A percentile compares a stretch with the other conserved stretches of the same genome.
Conservation (phyloP, 2,888 invertebrate species). For the Leptinotarsa juncta region DNA sequence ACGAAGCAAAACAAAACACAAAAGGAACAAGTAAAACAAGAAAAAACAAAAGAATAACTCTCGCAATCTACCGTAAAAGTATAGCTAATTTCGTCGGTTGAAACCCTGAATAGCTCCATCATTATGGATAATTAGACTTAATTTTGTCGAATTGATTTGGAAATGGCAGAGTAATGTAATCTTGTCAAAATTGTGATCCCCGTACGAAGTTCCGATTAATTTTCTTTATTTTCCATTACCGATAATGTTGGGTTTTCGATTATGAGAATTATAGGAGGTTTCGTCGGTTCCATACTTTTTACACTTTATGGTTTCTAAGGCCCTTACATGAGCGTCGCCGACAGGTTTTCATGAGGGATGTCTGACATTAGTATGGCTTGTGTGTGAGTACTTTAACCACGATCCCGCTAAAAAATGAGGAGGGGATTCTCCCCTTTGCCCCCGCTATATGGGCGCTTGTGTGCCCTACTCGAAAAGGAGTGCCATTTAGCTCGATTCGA, state of each 20-base stretch:
- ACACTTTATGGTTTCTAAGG: conserved; percentile 18
- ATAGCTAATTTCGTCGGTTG: conserved; percentile 47
- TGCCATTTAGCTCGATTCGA: conserved; percentile 33
- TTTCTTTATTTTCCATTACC: conserved; percentile 49
- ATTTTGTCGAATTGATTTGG: conserved; percentile 61
- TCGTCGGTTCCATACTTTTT: conserved; percentile 18
- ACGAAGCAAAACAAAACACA: conserved; percentile 17
- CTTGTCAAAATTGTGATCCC: conserved; percentile 53
- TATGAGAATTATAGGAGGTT: conserved; percentile 9
- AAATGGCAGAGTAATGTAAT: conserved; percentile 57
- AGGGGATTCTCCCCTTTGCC: neutral
- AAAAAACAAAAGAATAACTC: conserved; percentile 18
- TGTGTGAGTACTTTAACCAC: neutral
- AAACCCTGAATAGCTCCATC: conserved; percentile 55
- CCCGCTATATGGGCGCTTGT: conserved; percentile 4
- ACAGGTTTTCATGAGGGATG: neutral
- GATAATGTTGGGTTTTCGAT: conserved; percentile 39
- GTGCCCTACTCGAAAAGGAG: conserved; percentile 20
- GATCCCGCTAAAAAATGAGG: neutral
- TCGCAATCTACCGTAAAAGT: conserved; percentile 47
- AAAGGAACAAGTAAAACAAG: conserved; percentile 21
- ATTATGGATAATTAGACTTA: conserved; percentile 63
- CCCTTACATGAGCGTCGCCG: neutral
- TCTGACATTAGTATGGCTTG: neutral
- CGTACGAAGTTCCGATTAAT: conserved; percentile 55